Evolutionary conservation across 2,888 invertebrate genomes (phyloP).

Genomic region (Nematopogon swammerdamellus): DNA sequence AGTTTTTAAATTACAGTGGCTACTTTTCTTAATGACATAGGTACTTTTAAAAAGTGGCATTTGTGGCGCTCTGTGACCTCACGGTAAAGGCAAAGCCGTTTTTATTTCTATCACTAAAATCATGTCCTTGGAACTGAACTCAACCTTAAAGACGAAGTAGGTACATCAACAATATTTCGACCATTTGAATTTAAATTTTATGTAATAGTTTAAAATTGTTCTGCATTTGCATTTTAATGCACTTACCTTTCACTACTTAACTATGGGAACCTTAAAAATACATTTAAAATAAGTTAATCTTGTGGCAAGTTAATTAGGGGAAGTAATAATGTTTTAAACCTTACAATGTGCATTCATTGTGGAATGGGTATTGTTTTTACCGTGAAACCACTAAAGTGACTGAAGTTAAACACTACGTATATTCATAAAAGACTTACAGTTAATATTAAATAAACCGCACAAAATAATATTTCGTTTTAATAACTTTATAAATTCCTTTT

Average conservation of each 20-base stretch:
- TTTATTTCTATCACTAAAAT: no score
- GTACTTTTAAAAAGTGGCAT: no score
- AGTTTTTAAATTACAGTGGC: no score
- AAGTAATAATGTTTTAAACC: neutral
- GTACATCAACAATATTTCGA: no score
- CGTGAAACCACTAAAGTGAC: constrained; percentile 37
- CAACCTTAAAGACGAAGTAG: no score
- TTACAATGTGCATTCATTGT: constrained; percentile 8
- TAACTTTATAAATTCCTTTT: no score
- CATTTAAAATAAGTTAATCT: neutral
- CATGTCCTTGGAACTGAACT: no score
- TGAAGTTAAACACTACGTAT: constrained; percentile 48
- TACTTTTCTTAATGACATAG: no score
- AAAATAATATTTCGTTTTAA: no score
- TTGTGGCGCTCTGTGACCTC: no score
- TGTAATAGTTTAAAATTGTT: neutral
- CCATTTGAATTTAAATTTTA: neutral
- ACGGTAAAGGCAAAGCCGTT: no score
- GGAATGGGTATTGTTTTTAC: constrained; percentile 16
- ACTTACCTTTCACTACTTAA: neutral
- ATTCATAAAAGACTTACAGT: constrained; percentile 33
- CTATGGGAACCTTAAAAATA: neutral
- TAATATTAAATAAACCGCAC: constrained; percentile 55
- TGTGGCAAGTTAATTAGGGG: neutral
- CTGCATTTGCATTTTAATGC: neutral